Evolutionary conservation across 1,140 invertebrate species (phyloP).

Genomic region (Agrypnia vestita): DNA sequence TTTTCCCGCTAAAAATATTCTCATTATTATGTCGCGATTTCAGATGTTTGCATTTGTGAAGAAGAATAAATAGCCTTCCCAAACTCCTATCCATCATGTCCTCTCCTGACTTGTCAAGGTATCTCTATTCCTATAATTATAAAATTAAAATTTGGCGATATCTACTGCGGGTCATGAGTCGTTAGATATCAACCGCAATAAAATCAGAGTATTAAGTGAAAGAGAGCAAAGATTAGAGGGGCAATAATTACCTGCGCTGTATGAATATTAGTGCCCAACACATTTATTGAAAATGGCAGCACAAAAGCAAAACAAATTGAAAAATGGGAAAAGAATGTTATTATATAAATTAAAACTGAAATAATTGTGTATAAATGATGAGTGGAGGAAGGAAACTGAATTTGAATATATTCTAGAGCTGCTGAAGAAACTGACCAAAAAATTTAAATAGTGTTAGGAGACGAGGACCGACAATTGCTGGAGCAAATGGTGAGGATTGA

Average conservation of each 20-base stretch:
- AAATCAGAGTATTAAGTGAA: too few species aligned
- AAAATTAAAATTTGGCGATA: too few species aligned
- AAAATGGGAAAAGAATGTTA: constrained; percentile 17
- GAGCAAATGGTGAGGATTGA: constrained; percentile 20
- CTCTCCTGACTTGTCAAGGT: neutral
- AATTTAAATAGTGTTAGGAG: constrained; percentile 39
- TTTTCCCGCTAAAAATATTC: too few species aligned
- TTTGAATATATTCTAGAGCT: constrained; percentile 27
- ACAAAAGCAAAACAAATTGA: neutral
- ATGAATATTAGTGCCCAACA: too few species aligned
- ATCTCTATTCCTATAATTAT: neutral
- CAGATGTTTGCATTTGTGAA: constrained; percentile 31
- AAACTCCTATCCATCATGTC: neutral
- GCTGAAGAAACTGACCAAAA: constrained; percentile 37
- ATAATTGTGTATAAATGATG: neutral
- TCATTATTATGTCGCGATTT: neutral
- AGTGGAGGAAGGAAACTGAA: neutral
- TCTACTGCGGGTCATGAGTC: too few species aligned
- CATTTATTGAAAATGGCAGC: too few species aligned
- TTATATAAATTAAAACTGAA: neutral
- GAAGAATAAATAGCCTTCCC: constrained; percentile 2
- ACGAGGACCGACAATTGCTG: constrained; percentile 1
- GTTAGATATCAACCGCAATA: too few species aligned
- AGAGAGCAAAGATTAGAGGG: too few species aligned
- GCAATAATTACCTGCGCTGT: too few species aligned